Base-by-base conservation (phyloP, 2,113 vertebrate species). In the Nyctereutes procyonoides region DNA sequence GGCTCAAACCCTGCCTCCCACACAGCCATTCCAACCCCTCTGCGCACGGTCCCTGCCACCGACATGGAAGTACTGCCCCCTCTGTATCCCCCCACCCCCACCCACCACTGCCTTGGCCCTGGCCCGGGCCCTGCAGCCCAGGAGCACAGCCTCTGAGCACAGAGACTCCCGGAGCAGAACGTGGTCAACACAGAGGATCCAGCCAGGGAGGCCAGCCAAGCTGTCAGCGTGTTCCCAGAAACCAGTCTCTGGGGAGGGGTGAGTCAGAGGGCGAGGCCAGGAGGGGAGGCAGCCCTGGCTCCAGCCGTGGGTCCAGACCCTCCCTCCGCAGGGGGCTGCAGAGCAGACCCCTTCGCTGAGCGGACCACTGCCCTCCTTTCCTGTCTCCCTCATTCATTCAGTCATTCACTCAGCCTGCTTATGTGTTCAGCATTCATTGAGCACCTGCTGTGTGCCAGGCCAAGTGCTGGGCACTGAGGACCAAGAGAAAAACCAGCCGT, bases 281-380 rank as follows among this genome's bases (percentile, higher is more conserved):
- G 15, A 60, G 35, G 24, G 20, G 76, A 73, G 38, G 16, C 4
- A 10, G 62, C 20, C 62, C 43, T 19, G 28, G 48, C 20, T 63
- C 76, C n/a, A 9, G 0, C 7, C 5, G 14, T 1, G 1, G 0
- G 32, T 51, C n/a, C n/a, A 60, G 60, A 16, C 67, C 60, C 69
- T 43, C 26, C 35, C 1, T 73, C 62, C n/a, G 2, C 8, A 10
- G 67, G 5, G 12, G 24, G 4, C 35, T 8, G 3, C 62, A n/a
- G 48, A 86, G 38, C 30, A 9, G 43, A 74, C 19, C 35, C 62
- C 30, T 71, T 55, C 55, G 16, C 56, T 55, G 22, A 55, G 24
- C 10, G 12, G 67, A 82, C 62, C 24, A 0, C 38, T 26, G 28
- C 38, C 13, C 16, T 71, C 51, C 11, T n/a, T 85, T 63, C 35